Evolutionary conservation across 2,888 invertebrate species (phyloP), one percentile per base, ranked within the genome.

Genomic region (Linnaemya vulpina): DNA sequence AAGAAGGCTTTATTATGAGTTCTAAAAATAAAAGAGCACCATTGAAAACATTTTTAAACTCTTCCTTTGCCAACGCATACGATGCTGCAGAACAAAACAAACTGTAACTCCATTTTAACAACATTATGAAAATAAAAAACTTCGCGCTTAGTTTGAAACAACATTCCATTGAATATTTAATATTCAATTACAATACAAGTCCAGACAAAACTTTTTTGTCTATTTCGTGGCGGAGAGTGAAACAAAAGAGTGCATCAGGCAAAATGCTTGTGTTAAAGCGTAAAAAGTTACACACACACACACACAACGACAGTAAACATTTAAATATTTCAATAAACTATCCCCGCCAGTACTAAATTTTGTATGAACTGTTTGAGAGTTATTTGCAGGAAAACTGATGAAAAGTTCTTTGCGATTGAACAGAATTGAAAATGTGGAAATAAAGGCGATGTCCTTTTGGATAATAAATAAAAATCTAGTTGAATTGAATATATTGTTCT

Each of bases 261-360:
- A 17, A 13, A 62, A n/a, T n/a, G n/a, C n/a, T n/a, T n/a, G n/a
- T n/a, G n/a, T n/a, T n/a, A n/a, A n/a, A n/a, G n/a, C n/a, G n/a
- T n/a, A n/a, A n/a, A n/a, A n/a, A n/a, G n/a, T n/a, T n/a, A n/a
- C n/a, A n/a, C n/a, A n/a, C n/a, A 55, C 62, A n/a, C 43, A 73
- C 63, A 67, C 22, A n/a, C 35, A 0, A 17, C 35, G 7, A 73
- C 79, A 79, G 65, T 63, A 25, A 15, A 11, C 3, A 73, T 65
- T 4, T 46, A n/a, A 3, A n/a, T 1, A 15, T 10, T 40, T 40
- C 40, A 40, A n/a, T n/a, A n/a, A n/a, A n/a, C n/a, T n/a, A n/a
- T n/a, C n/a, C n/a, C n/a, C n/a, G n/a, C n/a, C n/a, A n/a, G n/a
- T n/a, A n/a, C n/a, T n/a, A n/a, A n/a, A 38, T 38, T 38, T 38